Evolutionary conservation across 2,113 vertebrate species (phyloP).

Genomic region (Sclerurus mexicanus): DNA sequence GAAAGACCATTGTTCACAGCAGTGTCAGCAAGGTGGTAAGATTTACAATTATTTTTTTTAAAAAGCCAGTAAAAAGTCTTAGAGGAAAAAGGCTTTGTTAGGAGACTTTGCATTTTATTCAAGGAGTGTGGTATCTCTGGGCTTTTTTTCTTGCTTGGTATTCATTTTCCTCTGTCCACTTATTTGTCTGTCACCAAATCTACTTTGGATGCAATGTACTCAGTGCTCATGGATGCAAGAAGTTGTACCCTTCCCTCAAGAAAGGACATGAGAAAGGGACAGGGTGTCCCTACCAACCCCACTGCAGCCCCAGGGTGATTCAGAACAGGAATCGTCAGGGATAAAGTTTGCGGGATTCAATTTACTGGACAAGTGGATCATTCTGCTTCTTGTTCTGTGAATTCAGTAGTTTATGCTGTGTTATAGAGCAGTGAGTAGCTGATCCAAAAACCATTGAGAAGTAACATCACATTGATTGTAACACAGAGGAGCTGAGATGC

Average conservation of each 20-base stretch:
- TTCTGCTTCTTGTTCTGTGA: neutral
- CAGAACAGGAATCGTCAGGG: neutral
- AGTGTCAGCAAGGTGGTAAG: neutral
- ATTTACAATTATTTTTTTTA: neutral
- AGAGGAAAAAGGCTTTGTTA: neutral
- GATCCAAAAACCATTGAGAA: neutral
- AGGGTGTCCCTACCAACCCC: too few relatives aligned
- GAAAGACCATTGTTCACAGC: neutral
- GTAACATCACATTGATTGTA: neutral
- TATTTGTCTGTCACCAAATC: neutral
- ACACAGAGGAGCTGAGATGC: neutral
- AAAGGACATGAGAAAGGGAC: neutral
- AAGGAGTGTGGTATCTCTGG: neutral
- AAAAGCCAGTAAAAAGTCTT: conserved; percentile 2
- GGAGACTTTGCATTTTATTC: neutral
- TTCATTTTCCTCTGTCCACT: neutral
- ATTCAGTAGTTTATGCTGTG: neutral
- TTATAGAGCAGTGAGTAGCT: neutral
- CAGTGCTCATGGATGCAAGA: neutral
- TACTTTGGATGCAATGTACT: neutral
- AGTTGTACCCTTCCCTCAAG: neutral
- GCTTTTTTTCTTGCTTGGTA: neutral
- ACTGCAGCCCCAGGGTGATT: neutral
- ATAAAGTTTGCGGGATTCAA: neutral
- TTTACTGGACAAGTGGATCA: neutral